Evolutionary conservation across 1,140 invertebrate genomes (phyloP).

Genomic region (Saccostrea echinata): DNA sequence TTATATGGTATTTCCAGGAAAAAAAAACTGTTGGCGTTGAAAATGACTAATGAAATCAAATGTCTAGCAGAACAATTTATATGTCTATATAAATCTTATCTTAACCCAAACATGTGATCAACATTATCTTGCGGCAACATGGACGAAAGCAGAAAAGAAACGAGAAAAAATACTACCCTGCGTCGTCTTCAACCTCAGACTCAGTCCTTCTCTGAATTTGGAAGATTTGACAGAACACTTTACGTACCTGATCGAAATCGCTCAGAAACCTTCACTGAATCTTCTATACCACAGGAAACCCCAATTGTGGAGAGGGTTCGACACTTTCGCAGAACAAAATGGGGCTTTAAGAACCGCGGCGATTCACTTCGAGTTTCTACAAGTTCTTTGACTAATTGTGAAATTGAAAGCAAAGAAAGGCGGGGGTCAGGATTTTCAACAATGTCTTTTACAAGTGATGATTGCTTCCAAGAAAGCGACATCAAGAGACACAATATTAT

Average conservation of each 20-base stretch:
- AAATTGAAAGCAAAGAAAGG: not conserved
- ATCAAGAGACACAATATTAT: not conserved
- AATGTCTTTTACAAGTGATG: slow-evolving; percentile 6
- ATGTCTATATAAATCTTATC: no score
- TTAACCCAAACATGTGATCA: no score
- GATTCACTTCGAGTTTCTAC: not conserved
- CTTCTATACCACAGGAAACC: not conserved
- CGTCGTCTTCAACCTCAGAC: not conserved
- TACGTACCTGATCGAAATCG: not conserved
- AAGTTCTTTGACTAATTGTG: not conserved
- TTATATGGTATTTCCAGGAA: no score
- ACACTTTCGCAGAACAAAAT: not conserved
- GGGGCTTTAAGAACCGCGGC: not conserved
- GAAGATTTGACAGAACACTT: not conserved
- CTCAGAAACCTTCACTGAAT: not conserved
- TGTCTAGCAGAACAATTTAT: no score
- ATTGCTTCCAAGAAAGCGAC: not conserved
- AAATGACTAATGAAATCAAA: no score
- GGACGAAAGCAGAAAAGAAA: not conserved
- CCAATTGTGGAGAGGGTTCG: not conserved
- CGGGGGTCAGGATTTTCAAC: not conserved
- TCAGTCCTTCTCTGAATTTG: not conserved
- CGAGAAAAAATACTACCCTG: not conserved
- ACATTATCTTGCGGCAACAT: no score
- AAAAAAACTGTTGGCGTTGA: no score